A percentile compares a stretch with the other conserved stretches of the same genome.
Evolutionary conservation across 35 echinoderm and acorn worm species (phyloP).

Genomic region (Anneissia japonica): DNA sequence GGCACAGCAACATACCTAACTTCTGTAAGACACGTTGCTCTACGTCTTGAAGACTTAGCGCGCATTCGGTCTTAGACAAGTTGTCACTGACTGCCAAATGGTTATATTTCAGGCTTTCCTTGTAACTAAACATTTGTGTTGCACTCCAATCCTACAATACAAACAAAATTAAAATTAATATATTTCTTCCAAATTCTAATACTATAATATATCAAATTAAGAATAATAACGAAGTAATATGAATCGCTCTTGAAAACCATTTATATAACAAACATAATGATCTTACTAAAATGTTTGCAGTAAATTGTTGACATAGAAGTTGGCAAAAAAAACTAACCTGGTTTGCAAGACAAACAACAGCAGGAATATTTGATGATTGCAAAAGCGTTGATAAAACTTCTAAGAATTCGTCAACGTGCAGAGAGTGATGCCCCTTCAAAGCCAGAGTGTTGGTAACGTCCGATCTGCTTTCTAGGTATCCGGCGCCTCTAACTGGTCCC

Average conservation of each 20-base stretch:
- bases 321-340: conserved; percentile 51
- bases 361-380: conserved; percentile 11
- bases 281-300: too few relatives aligned
- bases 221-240: neutral
- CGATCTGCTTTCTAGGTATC: conserved; percentile 31
- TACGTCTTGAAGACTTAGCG: conserved; percentile 20
- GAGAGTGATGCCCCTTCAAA: conserved; percentile 12
- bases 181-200: neutral
- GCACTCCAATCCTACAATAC: conserved; percentile 53
- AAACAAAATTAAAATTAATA: neutral
- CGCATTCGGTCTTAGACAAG: conserved; percentile 28
- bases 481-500: conserved; percentile 30
- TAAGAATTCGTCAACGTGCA: conserved; percentile 79
- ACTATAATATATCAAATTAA: neutral
- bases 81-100: conserved; percentile 39
- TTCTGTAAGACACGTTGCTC: conserved; percentile 48
- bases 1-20: conserved; percentile 74
- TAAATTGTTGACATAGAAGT: too few relatives aligned
- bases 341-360: conserved; percentile 56
- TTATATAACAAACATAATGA: neutral
- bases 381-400: conserved; percentile 52
- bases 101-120: conserved; percentile 51
- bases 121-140: conserved; percentile 31
- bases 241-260: neutral
- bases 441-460: conserved; percentile 19